Evolutionary conservation across 2,113 vertebrate genomes (phyloP), one percentile per base, ranked within the genome.

Genomic region (Seriola aureovittata): DNA sequence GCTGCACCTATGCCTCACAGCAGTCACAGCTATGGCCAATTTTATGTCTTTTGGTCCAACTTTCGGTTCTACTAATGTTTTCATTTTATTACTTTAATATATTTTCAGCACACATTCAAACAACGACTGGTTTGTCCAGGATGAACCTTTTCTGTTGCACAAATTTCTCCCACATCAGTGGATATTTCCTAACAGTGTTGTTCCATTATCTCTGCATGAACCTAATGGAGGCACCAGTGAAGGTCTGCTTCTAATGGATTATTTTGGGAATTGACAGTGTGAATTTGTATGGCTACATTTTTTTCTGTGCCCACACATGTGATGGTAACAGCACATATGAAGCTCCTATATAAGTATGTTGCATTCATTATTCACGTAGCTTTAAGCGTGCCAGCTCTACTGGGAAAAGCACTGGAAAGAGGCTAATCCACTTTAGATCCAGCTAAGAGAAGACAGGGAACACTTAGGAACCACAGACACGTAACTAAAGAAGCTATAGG

Each of bases 321-420:
- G 36, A 32, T n/a, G 58, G 12, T 32, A 62, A 50, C 59, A 29
- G 54, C 75, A 67, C 63, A 80, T 79, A 38, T 19, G 1, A 78
- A 70, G 72, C 66, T 84, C 44, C 34, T 17, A 72, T 85, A 67
- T 77, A 82, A 77, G 63, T 48, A 63, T 77, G 64, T 54, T 68
- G 64, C 71, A 88, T 93, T 80, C 72, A 92, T 93, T 91, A 91
- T 91, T 92, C 57, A 91, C 75, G 54, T 46, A 69, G 77, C 73
- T 85, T 67, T 34, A 75, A 87, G 84, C 72, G 1, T 71, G 65
- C 52, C 52, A 64, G 46, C 58, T 81, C 85, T 71, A 48, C 65
- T 57, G 86, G 87, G 86, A 87, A 77, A 90, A 90, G 75, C 68
- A 50, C 1, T 64, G 23, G 62, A 71, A 75, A 58, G 21, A 64